Percentiles rank a stretch among this genome's conserved stretches.
phyloP scores from a whole-genome alignment of 2,113 vertebrate genomes.

The Atherinomorus stipes region DNA sequence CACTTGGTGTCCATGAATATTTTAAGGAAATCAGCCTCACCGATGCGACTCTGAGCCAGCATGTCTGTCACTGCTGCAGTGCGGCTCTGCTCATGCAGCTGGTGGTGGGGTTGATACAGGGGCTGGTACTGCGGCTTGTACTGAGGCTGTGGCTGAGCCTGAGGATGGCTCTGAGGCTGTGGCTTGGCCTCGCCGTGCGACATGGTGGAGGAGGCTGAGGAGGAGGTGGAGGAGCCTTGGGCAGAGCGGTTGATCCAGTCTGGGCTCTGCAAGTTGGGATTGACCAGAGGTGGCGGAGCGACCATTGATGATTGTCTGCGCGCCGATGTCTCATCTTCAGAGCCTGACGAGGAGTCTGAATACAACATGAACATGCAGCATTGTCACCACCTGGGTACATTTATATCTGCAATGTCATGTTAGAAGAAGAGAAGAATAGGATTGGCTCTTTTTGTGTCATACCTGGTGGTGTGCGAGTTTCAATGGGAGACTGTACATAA shows the following conservation, averaged over 20 bases:
- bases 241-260: slow-evolving; percentile 97
- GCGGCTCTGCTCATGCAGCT: slow-evolving; percentile 49
- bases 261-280: slow-evolving; percentile 92
- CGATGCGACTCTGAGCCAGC: slow-evolving; percentile 85
- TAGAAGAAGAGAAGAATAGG: background rate
- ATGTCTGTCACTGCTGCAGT: slow-evolving; percentile 58
- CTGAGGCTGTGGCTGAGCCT: slow-evolving; percentile 70
- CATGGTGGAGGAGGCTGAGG: slow-evolving; percentile 97
- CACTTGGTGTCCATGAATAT: background rate
- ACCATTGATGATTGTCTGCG: slow-evolving; percentile 89
- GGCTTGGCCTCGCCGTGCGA: slow-evolving; percentile 96
- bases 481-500: slow-evolving; percentile 92
- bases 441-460: slow-evolving; percentile 28
- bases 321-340: slow-evolving; percentile 92
- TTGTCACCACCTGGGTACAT: no score
- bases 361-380: slow-evolving; percentile 9
- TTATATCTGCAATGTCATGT: background rate
- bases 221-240: slow-evolving; percentile 98
- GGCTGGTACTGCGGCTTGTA: slow-evolving; percentile 75
- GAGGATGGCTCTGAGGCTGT: slow-evolving; percentile 66
- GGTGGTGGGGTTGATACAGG: slow-evolving; percentile 37
- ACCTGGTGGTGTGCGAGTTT: slow-evolving; percentile 96
- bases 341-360: slow-evolving; percentile 96
- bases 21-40: slow-evolving; percentile 76
- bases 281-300: slow-evolving; percentile 77